Conservation (phyloP, 2,888 invertebrate species). For the Galerucella calmariensis region DNA sequence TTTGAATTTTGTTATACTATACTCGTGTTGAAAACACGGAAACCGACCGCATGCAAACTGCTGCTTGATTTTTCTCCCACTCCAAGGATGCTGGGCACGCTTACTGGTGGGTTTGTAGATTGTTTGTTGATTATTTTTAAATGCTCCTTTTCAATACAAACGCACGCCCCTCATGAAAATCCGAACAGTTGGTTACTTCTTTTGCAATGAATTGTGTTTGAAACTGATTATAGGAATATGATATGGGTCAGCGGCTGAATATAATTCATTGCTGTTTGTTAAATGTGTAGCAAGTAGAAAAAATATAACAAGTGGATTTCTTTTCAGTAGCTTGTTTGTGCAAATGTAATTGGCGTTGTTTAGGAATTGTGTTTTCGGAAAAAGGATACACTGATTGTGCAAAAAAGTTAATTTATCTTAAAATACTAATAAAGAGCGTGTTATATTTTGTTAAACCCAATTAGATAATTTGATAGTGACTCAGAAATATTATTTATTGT, state of each 20-base stretch:
- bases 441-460: not conserved
- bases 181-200: slow-evolving; percentile 16
- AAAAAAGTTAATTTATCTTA: not conserved
- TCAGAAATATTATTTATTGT: too few species aligned
- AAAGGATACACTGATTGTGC: not conserved
- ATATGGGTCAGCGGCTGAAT: slow-evolving; percentile 13
- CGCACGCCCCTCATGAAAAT: slow-evolving; percentile 14
- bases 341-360: not conserved
- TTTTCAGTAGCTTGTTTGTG: not conserved
- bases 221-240: not conserved
- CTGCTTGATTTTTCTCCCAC: slow-evolving; percentile 16
- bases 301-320: not conserved
- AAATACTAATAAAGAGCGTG: not conserved
- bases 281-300: not conserved
- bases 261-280: not conserved
- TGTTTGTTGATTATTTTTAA: slow-evolving; percentile 17
- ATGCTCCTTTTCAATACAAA: slow-evolving; percentile 11
- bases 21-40: slow-evolving; percentile 3
- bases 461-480: not conserved
- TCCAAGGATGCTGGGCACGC: slow-evolving; percentile 19
- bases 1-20: slow-evolving; percentile 7
- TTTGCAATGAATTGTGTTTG: not conserved
- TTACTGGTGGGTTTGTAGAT: slow-evolving; percentile 15
- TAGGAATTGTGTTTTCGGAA: not conserved
- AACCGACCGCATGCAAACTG: slow-evolving; percentile 3